Base-by-base conservation (phyloP, 1,140 invertebrate genomes). In the Dreissena rostriformis region DNA sequence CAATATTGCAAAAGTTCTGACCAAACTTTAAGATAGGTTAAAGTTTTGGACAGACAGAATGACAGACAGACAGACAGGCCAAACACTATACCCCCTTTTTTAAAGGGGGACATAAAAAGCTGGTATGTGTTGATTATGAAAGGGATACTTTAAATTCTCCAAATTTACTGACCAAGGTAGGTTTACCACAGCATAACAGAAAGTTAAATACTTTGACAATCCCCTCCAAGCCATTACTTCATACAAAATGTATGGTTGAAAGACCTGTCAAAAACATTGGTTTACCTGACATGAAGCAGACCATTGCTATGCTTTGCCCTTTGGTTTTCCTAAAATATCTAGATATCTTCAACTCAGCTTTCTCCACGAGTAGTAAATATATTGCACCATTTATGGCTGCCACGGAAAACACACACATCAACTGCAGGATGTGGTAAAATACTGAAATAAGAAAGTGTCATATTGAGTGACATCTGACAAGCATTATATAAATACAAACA, bases 251-350 rank as follows among this genome's bases (percentile, higher is more conserved):
- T n/a, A n/a, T n/a, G n/a, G n/a, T n/a, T n/a, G n/a, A n/a, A n/a
- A n/a, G n/a, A n/a, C n/a, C n/a, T n/a, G n/a, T n/a, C n/a, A 57
- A 57, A 14, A 14, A 57, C 61, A 63, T 72, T 29, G 26, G 49
- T 55, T 61, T 49, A 80, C 79, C 79, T 52, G 79, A 81, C 24
- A 51, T 63, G 28, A 81, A 81, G 73, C 79, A 81, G n/a, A 81
- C 7, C 19, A 81, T 22, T 39, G 79, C 68, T 53, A 81, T 81
- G 14, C 68, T 39, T 39, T 52, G n/a, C 57, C 73, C 57, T 73
- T 63, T 72, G 26, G 72, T 81, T 57, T 81, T 81, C 29, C 70
- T 72, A 22, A 81, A 49, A 26, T 52, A 29, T 39, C 79, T 53
- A 61, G 79, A 71, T 24, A 81, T 51, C 53, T 39, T 81, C 1